These are phyloP conservation scores for Potorous gilbertii DNA, from an alignment of 2,797 vertebrate genomes.

Conservation along the genomic window DNA sequence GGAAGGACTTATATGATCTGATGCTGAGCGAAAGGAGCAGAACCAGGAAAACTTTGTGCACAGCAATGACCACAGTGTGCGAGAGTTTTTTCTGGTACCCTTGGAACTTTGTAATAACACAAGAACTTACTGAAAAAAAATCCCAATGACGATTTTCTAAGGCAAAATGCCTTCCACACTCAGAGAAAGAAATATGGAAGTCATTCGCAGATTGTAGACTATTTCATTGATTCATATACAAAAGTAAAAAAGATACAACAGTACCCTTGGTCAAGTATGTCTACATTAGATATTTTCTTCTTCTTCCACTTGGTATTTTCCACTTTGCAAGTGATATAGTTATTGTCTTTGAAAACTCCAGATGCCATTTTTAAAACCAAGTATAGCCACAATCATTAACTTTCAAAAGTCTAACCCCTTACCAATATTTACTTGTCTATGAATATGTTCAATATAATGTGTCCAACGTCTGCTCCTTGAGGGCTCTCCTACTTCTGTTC, in stretches of 20 bases:
- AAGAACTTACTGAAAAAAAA: no score
- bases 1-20: no score
- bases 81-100: no score
- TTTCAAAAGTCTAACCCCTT: not conserved
- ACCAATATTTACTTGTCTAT: not conserved
- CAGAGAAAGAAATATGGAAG: no score
- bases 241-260: not conserved
- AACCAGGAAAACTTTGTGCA: no score
- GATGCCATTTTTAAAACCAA: not conserved
- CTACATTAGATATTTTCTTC: not conserved
- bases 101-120: no score
- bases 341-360: not conserved
- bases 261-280: not conserved
- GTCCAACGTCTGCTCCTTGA: not conserved
- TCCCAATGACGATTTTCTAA: no score
- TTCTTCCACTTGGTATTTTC: not conserved
- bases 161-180: no score
- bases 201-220: no score
- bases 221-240: not conserved
- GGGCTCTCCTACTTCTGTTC: not conserved
- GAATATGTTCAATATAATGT: not conserved
- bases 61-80: no score
- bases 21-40: no score
- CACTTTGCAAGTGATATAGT: not conserved
- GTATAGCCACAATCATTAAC: not conserved